Base-by-base conservation (phyloP, 2,888 invertebrate genomes). In the Teleiodes luculella region DNA sequence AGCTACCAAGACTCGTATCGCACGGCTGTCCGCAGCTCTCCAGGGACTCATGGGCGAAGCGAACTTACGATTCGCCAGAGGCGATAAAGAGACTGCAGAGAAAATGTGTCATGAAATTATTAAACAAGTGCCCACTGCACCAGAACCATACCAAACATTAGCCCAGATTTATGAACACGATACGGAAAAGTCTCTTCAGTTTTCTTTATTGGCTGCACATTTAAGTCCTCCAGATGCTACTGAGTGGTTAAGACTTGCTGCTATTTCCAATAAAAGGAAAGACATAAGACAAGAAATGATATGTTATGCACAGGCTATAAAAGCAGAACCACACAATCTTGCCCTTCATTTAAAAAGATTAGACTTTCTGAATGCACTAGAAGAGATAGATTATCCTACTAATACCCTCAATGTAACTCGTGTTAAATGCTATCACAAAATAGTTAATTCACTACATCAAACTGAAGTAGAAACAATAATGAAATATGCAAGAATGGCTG, bases 1-100 rank as follows among this genome's bases (percentile, higher is more conserved):
- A 11, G 47, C 60, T 14, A 63, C 65, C 24, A 76, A 67, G 60
- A 78, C 80, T 33, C 74, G 79, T 53, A 80, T 79, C 63, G 64
- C 68, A 14, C 83, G 83, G 6, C 76, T 96, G 18, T 93, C 94
- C 1, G 82, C 92, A 3, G 93, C 94, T 48, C 82, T 96, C 7
- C 91, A 94, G 68, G 97, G 97, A 16, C 86, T 98, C 13, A 97
- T 98, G 96, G 98, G 98, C n/a, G 96, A 98, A 87, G 98, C 98
- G 0, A 97, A 98, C 86, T 87, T 98, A 43, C 91, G 95, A 49
- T 96, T 94, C 86, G 97, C 95, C 0, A 92, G 95, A 60, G 97
- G 97, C 1, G 95, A 98, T 62, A 90, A 91, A 59, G 94, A 96
- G 64, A 93, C 94, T 55, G 97, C 98, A 0, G 95, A 96, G 63